Conservation (phyloP, 2,888 invertebrate species). For the Pandemis heparana region DNA sequence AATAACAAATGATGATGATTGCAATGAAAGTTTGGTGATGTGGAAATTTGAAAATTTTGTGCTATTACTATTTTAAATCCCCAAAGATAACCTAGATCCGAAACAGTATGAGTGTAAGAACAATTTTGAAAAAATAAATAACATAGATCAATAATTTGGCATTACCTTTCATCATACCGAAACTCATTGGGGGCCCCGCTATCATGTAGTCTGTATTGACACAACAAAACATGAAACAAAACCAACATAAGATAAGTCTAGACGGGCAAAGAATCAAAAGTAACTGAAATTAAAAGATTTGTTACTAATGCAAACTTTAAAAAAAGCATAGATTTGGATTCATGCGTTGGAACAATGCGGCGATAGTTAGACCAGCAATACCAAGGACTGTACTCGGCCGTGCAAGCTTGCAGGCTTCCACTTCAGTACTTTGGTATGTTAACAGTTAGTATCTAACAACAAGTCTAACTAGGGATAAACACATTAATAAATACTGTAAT, state of each 20-base stretch:
- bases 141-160: constrained; percentile 72
- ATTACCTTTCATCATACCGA: constrained; percentile 95
- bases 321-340: constrained; percentile 74
- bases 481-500: constrained; percentile 27
- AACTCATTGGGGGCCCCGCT: constrained; percentile 93
- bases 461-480: constrained; percentile 46
- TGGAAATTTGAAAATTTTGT: constrained; percentile 69
- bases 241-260: constrained; percentile 88
- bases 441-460: constrained; percentile 78
- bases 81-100: constrained; percentile 77
- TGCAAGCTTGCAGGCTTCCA: constrained; percentile 76
- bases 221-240: constrained; percentile 91
- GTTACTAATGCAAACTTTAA: constrained; percentile 68
- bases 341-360: constrained; percentile 73
- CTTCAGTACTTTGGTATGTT: constrained; percentile 56
- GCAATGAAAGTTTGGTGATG: constrained; percentile 62
- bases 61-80: constrained; percentile 70
- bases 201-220: constrained; percentile 88
- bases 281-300: constrained; percentile 64
- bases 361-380: constrained; percentile 76
- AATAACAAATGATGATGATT: constrained; percentile 58
- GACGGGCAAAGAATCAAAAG: constrained; percentile 69
- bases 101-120: constrained; percentile 71
- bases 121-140: constrained; percentile 73
- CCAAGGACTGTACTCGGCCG: constrained; percentile 67